Base-by-base conservation (phyloP, 2,113 vertebrate genomes). In the Lagopus leucura region DNA sequence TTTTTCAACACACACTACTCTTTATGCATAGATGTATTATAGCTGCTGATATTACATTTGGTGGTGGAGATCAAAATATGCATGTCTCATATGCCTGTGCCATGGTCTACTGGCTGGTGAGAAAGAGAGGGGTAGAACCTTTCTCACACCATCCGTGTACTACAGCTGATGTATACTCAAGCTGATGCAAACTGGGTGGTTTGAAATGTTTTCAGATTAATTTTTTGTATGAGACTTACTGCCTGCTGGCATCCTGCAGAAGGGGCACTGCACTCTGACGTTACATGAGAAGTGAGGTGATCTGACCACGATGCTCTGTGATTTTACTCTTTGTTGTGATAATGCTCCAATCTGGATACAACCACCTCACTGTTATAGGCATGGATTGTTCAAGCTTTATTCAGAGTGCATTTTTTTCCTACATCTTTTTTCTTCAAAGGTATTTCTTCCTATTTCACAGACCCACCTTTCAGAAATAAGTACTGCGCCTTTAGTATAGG, bases 371-470 rank as follows among this genome's bases (percentile, higher is more conserved):
- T 9, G 4, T n/a, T 40, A 36, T 10, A 72, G 27, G 4, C 43
- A 13, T 15, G 45, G 69, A 66, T 19, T 71, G 58, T 48, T 65
- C 20, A n/a, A 74, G 8, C 34, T 69, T 48, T 69, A 16, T 61
- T 65, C 15, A 36, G 38, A 72, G 66, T 64, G 47, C 11, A 1
- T 13, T 48, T 92, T 55, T 81, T 74, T 28, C 40, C 27, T 81
- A 18, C n/a, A 2, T 47, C 5, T 63, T 69, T 74, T 86, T 86
- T 70, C 14, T 25, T 80, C 34, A 57, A 25, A 61, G 40, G 27
- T 47, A 43, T 75, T 90, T 88, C 74, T 64, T 83, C 57, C 14
- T 42, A 11, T 86, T 96, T 90, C 22, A 48, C 25, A 78, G 52
- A 32, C 11, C 8, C 17, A 19, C 15, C 34, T 71, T 34, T 83